phyloP scores from a whole-genome alignment of 2,113 vertebrate genomes.

The Sapajus apella region DNA sequence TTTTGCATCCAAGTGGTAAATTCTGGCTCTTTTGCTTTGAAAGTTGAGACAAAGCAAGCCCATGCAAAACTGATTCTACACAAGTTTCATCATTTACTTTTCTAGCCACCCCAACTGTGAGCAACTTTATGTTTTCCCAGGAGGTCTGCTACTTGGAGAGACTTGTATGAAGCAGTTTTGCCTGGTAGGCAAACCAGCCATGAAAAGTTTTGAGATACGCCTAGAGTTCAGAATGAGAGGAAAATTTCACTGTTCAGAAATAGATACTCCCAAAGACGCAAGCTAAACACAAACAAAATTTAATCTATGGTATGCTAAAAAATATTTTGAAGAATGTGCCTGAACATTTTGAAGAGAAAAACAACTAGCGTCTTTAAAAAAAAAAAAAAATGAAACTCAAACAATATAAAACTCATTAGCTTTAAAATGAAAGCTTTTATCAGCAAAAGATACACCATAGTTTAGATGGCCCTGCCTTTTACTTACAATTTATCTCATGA shows the following conservation, averaged over 20 bases:
- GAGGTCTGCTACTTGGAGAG: background rate
- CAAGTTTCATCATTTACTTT: background rate
- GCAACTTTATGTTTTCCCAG: background rate
- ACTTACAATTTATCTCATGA: background rate
- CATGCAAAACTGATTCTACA: background rate
- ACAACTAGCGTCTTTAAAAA: background rate
- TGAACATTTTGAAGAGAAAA: background rate
- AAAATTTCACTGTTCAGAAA: background rate
- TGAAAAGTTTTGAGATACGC: constrained; percentile 18
- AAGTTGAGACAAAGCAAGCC: constrained; percentile 1
- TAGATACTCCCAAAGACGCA: background rate
- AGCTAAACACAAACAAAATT: constrained; percentile 2
- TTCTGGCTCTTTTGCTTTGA: constrained; percentile 2
- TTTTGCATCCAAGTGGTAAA: background rate
- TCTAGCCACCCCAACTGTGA: background rate
- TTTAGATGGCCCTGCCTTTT: background rate
- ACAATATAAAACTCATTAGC: background rate
- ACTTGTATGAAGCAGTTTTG: background rate
- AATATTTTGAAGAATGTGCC: background rate
- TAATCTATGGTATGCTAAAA: background rate
- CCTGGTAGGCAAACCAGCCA: background rate
- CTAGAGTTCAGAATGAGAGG: constrained; percentile 4
- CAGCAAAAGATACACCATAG: background rate
- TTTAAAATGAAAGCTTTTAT: constrained; percentile 36
- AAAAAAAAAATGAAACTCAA: constrained; percentile 29